Evolutionary conservation across 2,113 vertebrate species (phyloP), one percentile per base, ranked within the genome.

Genomic region (Bubalus kerabau): DNA sequence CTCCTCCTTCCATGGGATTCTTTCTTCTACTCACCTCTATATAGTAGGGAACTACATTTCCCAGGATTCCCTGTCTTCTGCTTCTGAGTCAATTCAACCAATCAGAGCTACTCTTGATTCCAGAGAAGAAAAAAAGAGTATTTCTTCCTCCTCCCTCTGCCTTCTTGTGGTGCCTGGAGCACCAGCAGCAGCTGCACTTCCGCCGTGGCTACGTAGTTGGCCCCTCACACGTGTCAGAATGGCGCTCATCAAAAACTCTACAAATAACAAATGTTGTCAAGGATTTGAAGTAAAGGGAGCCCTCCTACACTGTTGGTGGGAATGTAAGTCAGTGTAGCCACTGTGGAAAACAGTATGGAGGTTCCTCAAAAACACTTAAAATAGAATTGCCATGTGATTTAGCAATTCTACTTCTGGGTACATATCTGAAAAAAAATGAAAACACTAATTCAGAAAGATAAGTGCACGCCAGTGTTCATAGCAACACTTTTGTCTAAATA

Each of bases 131-230:
- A 64, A 28, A 71, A 57, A 17, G n/a, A 21, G 12, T 7, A 21
- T 36, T 32, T 67, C 56, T 40, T 40, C 30, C 46, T 71, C 32
- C 30, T 76, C 11, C 6, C 17, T 59, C 17, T 6, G 36, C 26
- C 15, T 56, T 62, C 54, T 40, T 60, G 30, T 30, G 67, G 9
- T 26, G 2, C 40, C 40, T 57, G 1, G 11, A n/a, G 5, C 36
- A 57, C 0, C 15, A 12, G 4, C 32, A 46, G n/a, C 7, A 3
- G 19, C 80, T 59, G 14, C 2, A 5, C 0, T 32, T 24, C 6
- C 12, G 3, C 1, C 1, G 0, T 14, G 71, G 14, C 19, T 40
- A 7, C n/a, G 5, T 3, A 26, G 4, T 9, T 56, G 54, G 2
- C 52, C 40, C 81, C n/a, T 56, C 81, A 56, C n/a, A 56, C n/a